Evolutionary conservation across 2,113 vertebrate species (phyloP).

Genomic region (Phyllostomus hastatus): DNA sequence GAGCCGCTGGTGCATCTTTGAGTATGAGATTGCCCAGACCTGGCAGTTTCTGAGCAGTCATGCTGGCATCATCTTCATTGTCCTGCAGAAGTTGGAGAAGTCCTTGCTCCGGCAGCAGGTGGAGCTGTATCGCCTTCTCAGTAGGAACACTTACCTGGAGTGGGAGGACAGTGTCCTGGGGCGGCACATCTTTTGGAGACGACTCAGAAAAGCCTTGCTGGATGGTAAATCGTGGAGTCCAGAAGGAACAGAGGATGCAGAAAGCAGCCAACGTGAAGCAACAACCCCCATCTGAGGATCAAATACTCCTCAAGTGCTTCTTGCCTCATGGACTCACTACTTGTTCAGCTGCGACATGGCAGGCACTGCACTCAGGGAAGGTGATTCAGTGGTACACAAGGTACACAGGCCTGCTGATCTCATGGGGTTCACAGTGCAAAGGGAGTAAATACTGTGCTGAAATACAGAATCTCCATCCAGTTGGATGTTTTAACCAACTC

Average conservation of each 20-base stretch:
- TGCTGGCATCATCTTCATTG: conserved; percentile 80
- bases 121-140: conserved; percentile 81
- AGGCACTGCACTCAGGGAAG: not conserved
- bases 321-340: not conserved
- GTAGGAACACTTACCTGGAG: conserved; percentile 84
- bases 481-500: not conserved
- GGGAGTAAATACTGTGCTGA: not conserved
- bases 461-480: not conserved
- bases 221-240: conserved; percentile 66
- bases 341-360: not conserved
- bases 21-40: conserved; percentile 85
- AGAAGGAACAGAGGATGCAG: not conserved
- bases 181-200: conserved; percentile 80
- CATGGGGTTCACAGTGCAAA: not conserved
- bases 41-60: conserved; percentile 84
- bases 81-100: conserved; percentile 80
- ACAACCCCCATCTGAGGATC: not conserved
- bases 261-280: not conserved
- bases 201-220: conserved; percentile 79
- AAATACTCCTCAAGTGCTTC: not conserved
- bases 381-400: not conserved
- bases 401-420: not conserved
- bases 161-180: conserved; percentile 79
- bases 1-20: conserved; percentile 85
- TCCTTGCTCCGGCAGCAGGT: conserved; percentile 75